A percentile compares a stretch with the other conserved stretches of the same genome.
These are phyloP conservation scores for Chirona hameri DNA, from an alignment of 2,888 invertebrate species.

Conservation along the genomic window DNA sequence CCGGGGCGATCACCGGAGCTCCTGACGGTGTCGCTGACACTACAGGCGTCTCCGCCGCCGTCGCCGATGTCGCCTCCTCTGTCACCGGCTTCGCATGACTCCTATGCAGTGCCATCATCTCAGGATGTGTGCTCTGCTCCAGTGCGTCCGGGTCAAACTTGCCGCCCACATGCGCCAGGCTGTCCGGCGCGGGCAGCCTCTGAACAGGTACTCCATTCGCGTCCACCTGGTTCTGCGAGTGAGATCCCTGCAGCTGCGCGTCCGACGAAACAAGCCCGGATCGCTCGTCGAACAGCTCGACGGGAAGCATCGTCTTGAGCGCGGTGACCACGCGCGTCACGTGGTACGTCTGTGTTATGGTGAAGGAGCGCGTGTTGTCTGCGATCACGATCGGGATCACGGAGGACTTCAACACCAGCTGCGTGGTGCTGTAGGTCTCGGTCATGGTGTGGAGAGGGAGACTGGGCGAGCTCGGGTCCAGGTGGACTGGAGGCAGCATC, in stretches of 20 bases:
- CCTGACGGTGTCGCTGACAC: neutral
- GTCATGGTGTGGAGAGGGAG: conserved; percentile 53
- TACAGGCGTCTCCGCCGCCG: conserved; percentile 13
- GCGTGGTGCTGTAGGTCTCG: conserved; percentile 87
- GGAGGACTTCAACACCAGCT: conserved; percentile 81
- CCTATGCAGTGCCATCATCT: conserved; percentile 37
- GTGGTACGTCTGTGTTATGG: conserved; percentile 83
- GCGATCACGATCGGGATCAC: conserved; percentile 75
- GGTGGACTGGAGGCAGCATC: neutral
- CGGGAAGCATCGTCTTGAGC: conserved; percentile 81
- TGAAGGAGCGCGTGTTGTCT: conserved; percentile 65
- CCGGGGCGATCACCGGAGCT: too few species aligned
- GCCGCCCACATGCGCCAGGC: conserved; percentile 52
- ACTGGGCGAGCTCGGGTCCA: conserved; percentile 25
- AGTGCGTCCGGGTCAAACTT: conserved; percentile 66
- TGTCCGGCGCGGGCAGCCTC: conserved; percentile 38
- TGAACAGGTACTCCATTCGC: conserved; percentile 32
- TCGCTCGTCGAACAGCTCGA: conserved; percentile 68
- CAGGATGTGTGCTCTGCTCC: conserved; percentile 53
- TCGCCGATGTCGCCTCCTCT: neutral
- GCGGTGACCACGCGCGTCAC: conserved; percentile 82
- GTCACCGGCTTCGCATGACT: neutral
- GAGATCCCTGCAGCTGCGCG: conserved; percentile 76
- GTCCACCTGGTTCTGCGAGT: conserved; percentile 67
- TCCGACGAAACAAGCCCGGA: conserved; percentile 69